Percentiles rank a stretch among this genome's conserved stretches.
Conservation (phyloP, 2,888 invertebrate species). For the Agriopis marginaria region DNA sequence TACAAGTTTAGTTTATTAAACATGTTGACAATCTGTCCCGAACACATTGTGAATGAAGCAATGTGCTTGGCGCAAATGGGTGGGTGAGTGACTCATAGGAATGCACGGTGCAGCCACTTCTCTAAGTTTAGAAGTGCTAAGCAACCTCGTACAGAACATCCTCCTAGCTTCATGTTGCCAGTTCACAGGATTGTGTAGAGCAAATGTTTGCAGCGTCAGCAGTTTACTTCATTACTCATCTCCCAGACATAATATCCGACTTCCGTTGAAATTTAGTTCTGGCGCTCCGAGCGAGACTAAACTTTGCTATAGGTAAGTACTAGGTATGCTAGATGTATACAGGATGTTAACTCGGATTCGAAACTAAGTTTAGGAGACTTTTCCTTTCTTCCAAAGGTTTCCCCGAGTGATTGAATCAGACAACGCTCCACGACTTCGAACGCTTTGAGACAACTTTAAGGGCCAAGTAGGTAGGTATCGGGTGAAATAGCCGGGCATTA, state of each 20-base stretch:
- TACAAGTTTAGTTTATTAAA: slow-evolving; percentile 6
- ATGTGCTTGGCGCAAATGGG: slow-evolving; percentile 31
- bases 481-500: slow-evolving; percentile 37
- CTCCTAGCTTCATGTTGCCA: not conserved
- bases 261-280: slow-evolving; percentile 43
- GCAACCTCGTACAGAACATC: not conserved
- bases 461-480: slow-evolving; percentile 6
- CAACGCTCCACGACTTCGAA: not conserved
- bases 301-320: slow-evolving; percentile 16
- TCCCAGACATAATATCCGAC: slow-evolving; percentile 44
- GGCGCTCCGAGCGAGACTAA: slow-evolving; percentile 26
- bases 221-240: slow-evolving; percentile 41
- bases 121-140: slow-evolving; percentile 7
- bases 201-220: slow-evolving; percentile 38
- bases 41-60: slow-evolving; percentile 32
- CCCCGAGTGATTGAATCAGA: slow-evolving; percentile 12
- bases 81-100: slow-evolving; percentile 33
- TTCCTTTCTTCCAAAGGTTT: slow-evolving; percentile 30
- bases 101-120: slow-evolving; percentile 18
- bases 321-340: slow-evolving; percentile 2
- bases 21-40: slow-evolving; percentile 23
- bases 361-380: slow-evolving; percentile 16
- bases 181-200: slow-evolving; percentile 21
- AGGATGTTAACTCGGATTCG: slow-evolving; percentile 16
- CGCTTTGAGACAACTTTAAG: slow-evolving; percentile 4